Evolutionary conservation across 2,888 invertebrate genomes (phyloP).

Genomic region (Watsonalla binaria): DNA sequence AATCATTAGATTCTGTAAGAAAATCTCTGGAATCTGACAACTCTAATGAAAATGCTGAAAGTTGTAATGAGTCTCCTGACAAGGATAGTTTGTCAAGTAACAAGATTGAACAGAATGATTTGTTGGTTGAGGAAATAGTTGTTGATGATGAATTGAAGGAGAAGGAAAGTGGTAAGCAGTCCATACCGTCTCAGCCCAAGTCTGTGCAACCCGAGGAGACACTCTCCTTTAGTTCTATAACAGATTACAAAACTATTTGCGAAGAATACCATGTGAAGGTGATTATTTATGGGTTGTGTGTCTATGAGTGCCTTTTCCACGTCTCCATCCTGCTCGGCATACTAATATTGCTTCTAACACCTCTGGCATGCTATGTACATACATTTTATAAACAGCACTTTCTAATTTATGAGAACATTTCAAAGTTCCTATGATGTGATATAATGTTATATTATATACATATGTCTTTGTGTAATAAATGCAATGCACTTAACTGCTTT

Average conservation of each 20-base stretch:
- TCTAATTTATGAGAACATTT: constrained; percentile 28
- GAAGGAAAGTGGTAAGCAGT: constrained; percentile 34
- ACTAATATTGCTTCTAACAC: constrained; percentile 33
- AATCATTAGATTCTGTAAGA: background rate
- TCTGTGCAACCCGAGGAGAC: constrained; percentile 59
- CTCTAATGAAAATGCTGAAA: constrained; percentile 30
- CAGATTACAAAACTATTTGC: constrained; percentile 85
- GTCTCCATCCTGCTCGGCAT: constrained; percentile 22
- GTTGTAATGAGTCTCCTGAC: constrained; percentile 33
- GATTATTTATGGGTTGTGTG: constrained; percentile 29
- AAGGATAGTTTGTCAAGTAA: constrained; percentile 45
- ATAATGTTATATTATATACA: constrained; percentile 8
- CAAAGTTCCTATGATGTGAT: constrained; percentile 12
- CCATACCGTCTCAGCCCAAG: constrained; percentile 50
- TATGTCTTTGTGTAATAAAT: constrained; percentile 6
- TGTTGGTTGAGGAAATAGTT: constrained; percentile 61
- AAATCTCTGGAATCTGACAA: constrained; percentile 9
- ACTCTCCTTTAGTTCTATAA: constrained; percentile 77
- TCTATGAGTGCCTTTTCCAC: constrained; percentile 29
- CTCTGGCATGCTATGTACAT: constrained; percentile 40
- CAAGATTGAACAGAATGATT: constrained; percentile 55
- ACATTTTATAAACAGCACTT: constrained; percentile 31
- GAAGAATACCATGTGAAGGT: constrained; percentile 84
- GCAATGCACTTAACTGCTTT: constrained; percentile 1
- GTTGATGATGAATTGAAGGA: constrained; percentile 48